Evolutionary conservation across 1,140 invertebrate species (phyloP).

Genomic region (Drosophila ercepeae): DNA sequence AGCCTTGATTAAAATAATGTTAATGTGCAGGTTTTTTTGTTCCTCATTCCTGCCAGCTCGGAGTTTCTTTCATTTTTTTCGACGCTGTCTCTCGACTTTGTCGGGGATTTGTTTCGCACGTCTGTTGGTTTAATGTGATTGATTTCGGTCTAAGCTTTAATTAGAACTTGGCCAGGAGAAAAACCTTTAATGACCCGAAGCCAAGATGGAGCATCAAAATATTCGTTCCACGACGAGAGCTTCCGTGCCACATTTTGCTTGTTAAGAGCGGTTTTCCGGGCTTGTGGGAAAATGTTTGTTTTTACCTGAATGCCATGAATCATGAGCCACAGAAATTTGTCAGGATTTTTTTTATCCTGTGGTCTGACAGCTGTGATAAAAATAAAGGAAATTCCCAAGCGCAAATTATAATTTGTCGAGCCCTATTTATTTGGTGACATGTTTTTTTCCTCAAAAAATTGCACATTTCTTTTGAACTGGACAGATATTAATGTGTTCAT

Average conservation of each 20-base stretch:
- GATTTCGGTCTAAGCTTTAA: slow-evolving; percentile 57
- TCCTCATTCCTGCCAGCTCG: slow-evolving; percentile 8
- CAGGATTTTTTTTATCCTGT: slow-evolving; percentile 44
- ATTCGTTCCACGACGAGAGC: slow-evolving; percentile 5
- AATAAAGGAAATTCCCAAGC: slow-evolving; percentile 3
- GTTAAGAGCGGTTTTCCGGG: background rate
- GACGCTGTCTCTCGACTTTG: background rate
- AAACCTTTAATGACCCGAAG: slow-evolving; percentile 40
- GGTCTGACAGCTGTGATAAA: background rate
- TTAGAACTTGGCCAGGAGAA: slow-evolving; percentile 27
- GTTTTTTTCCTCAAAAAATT: background rate
- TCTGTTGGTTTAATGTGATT: slow-evolving; percentile 64
- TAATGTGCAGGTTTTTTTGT: slow-evolving; percentile 43
- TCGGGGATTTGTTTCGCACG: slow-evolving; percentile 9
- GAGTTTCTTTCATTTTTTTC: background rate
- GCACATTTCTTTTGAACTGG: background rate
- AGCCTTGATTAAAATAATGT: slow-evolving; percentile 71
- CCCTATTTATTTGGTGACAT: slow-evolving; percentile 2
- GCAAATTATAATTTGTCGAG: slow-evolving; percentile 6
- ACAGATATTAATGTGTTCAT: background rate
- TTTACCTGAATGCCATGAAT: slow-evolving; percentile 56
- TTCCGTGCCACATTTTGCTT: slow-evolving; percentile 10
- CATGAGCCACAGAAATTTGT: slow-evolving; percentile 63
- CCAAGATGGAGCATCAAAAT: background rate
- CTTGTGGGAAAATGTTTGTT: slow-evolving; percentile 35